These are phyloP conservation scores for Saguinus midas DNA, from an alignment of 2,113 vertebrate genomes.

Conservation along the genomic window DNA sequence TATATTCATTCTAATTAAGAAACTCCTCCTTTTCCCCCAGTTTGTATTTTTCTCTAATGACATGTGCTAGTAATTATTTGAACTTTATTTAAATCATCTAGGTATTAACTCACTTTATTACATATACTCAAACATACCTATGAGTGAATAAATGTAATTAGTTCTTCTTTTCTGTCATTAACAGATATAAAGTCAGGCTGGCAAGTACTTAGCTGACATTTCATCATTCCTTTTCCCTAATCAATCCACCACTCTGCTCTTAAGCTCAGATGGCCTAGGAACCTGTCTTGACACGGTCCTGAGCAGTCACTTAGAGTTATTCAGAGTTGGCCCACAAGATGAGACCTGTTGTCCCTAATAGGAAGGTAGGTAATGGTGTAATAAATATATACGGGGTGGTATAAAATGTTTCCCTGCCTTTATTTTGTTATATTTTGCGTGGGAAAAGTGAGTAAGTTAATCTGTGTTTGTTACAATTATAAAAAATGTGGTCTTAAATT, in stretches of 20 bases:
- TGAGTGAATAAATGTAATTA: neutral
- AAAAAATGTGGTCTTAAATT: neutral
- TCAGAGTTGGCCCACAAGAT: neutral
- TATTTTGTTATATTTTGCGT: neutral
- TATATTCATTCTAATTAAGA: neutral
- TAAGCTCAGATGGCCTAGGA: neutral
- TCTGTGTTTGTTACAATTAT: neutral
- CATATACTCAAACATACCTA: neutral
- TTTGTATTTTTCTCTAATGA: neutral
- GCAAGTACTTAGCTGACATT: neutral
- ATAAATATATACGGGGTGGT: neutral
- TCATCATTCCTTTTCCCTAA: neutral
- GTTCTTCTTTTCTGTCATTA: neutral
- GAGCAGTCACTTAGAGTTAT: neutral
- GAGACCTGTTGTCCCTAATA: neutral
- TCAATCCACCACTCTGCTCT: neutral
- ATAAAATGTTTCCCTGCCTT: neutral
- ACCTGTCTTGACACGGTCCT: neutral
- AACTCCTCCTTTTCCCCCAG: neutral
- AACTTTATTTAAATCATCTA: slow-evolving; percentile 8
- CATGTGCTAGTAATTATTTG: neutral
- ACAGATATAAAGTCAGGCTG: neutral
- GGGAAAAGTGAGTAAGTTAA: neutral
- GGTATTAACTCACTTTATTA: neutral
- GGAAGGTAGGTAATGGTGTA: neutral